Evolutionary conservation across 2,797 vertebrate genomes (phyloP), one percentile per base, ranked within the genome.

Genomic region (Dromococcyx pavoninus): DNA sequence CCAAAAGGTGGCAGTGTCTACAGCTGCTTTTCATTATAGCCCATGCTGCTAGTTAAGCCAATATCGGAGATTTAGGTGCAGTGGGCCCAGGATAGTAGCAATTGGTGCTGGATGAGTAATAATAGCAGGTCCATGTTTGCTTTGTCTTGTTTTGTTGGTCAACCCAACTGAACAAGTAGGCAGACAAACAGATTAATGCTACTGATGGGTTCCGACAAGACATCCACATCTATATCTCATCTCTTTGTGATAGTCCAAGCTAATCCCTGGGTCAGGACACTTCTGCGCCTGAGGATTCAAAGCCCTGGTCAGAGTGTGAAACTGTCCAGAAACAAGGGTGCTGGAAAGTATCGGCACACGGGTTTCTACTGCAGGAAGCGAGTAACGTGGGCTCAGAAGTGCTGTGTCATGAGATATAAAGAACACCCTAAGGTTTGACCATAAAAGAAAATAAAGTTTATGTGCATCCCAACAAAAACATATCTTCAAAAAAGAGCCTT

Each of bases 1-100:
- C 94, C 96, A 96, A 97, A 91, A 96, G 93, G 89, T 94, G 95
- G 93, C 94, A 95, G 94, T 87, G 89, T 92, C 69, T 89, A 65
- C 89, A 94, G 94, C 91, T 89, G 92, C 84, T 95, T 94, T 74
- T 91, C 13, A 6, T 93, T 90, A 84, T 1, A 81, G 35, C 37
- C 76, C 46, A 3, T 10, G 61, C 33, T 80, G 75, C 21, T 53
- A 22, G 41, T 79, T 67, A 89, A 85, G 17, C 66, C 82, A 77
- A 65, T 25, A 56, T 10, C 23, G n/a, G 23, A 24, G 44, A 46
- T 57, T 79, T 77, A 53, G 77, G 33, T 58, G 56, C n/a, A 65
- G 25, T 3, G 5, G 53, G 48, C 88, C 6, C 37, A 30, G 39
- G 17, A 25, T 25, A 39, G 43, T 33, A 72, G 44, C 28, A 66